Evolutionary conservation across 2,797 vertebrate genomes (phyloP), one percentile per base, ranked within the genome.

Genomic region (Neopelma chrysocephalum): DNA sequence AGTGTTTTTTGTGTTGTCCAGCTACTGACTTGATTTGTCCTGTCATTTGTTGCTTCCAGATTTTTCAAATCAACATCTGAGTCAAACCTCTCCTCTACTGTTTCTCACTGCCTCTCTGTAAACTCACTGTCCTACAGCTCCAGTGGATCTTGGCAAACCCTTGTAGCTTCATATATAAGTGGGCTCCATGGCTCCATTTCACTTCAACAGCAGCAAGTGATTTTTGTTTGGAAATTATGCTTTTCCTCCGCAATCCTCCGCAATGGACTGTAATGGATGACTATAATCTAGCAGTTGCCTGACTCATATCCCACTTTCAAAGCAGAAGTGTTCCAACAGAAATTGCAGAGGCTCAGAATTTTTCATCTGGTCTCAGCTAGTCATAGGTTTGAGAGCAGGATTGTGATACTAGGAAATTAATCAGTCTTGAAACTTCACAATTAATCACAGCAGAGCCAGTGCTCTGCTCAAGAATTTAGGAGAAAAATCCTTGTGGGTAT

Each of bases 371-470:
- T 19, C 40, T 54, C 86, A 71, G 76, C 53, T 78, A 60, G 56
- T 56, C 69, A 19, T 53, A 56, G 54, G 53, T 72, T 82, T 78
- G 69, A 81, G 76, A 92, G 62, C 58, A 83, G 65, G 51, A 66
- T 34, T 88, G 50, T 58, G 58, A 56, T 89, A 34, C 61, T 54
- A 36, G 27, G 57, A 78, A 90, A 90, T 94, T 83, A 91, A 87
- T 88, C 36, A 9, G 50, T 69, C 80, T 81, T 90, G 80, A 89
- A 94, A 86, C 77, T 79, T 88, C 36, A 40, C 73, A 72, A 69
- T 92, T 94, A 95, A 87, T 89, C 61, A 58, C 13, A 75, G 84
- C 64, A 78, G 48, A 90, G 85, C 32, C 64, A 80, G 56, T 56
- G 45, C 69, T 71, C 23, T 82, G 70, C 82, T 76, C 12, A 21